A percentile compares a stretch with the other conserved stretches of the same genome.
phyloP scores from a whole-genome alignment of 2,113 vertebrate genomes.

The Microcebus tavaratra region DNA sequence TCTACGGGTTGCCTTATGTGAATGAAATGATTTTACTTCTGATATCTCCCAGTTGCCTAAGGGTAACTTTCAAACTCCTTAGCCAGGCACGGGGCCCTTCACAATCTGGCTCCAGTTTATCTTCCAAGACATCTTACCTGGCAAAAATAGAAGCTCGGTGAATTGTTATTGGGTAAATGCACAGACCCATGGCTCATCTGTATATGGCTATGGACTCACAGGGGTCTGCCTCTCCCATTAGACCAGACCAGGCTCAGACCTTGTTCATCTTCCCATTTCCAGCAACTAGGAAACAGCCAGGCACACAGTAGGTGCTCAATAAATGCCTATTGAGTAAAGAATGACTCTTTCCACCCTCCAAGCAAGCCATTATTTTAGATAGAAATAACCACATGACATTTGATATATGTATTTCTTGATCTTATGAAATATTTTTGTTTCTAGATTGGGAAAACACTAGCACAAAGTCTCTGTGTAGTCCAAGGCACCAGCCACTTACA shows the following conservation, averaged over 20 bases:
- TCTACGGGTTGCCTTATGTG: background rate
- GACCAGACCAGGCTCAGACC: background rate
- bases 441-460: constrained; percentile 58
- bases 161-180: background rate
- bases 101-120: background rate
- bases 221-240: background rate
- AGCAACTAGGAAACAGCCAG: background rate
- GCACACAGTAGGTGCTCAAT: background rate
- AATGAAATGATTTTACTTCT: background rate
- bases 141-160: background rate
- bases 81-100: background rate
- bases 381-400: background rate
- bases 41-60: background rate
- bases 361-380: background rate
- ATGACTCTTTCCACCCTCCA: background rate
- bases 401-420: background rate
- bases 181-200: background rate
- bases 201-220: background rate
- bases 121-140: background rate
- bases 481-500: constrained; percentile 55
- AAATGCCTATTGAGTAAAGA: background rate
- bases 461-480: background rate
- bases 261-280: background rate
- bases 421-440: constrained; percentile 40
- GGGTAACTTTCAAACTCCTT: background rate